Conservation (phyloP, 2,113 vertebrate genomes). For the Eulemur macaco region DNA sequence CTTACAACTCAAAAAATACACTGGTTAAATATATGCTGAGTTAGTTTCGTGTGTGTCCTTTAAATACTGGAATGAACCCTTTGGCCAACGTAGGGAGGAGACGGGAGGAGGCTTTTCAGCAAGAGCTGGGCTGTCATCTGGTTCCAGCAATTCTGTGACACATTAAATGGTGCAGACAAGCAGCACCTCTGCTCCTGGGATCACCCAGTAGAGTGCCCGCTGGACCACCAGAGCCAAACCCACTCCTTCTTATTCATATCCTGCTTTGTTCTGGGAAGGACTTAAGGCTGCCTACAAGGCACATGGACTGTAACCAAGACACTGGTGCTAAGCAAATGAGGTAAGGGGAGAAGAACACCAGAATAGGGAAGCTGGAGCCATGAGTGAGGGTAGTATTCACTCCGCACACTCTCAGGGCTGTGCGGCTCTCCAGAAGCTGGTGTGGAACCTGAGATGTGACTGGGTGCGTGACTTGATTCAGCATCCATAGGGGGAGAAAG, state of each 20-base stretch:
- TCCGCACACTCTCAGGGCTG: neutral
- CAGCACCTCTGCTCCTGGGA: neutral
- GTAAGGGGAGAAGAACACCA: neutral
- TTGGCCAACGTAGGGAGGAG: neutral
- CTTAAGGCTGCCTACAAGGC: neutral
- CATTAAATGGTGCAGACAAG: neutral
- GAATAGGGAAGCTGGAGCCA: neutral
- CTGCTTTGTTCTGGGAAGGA: neutral
- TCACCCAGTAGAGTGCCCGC: neutral
- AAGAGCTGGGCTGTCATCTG: neutral
- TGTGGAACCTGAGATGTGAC: neutral
- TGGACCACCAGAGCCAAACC: neutral
- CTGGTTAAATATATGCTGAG: neutral
- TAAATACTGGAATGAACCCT: neutral
- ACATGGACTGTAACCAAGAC: neutral
- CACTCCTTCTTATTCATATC: neutral
- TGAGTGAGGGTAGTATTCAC: neutral
- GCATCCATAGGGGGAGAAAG: neutral
- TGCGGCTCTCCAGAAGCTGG: neutral
- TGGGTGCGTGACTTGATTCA: neutral
- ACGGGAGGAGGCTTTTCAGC: neutral
- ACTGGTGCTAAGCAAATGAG: neutral
- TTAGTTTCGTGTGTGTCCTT: neutral
- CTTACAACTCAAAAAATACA: neutral
- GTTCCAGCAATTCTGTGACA: neutral